Percentiles rank a stretch among this genome's conserved stretches.
Conservation (phyloP, 2,797 vertebrate species). For the Poecilia gillii region DNA sequence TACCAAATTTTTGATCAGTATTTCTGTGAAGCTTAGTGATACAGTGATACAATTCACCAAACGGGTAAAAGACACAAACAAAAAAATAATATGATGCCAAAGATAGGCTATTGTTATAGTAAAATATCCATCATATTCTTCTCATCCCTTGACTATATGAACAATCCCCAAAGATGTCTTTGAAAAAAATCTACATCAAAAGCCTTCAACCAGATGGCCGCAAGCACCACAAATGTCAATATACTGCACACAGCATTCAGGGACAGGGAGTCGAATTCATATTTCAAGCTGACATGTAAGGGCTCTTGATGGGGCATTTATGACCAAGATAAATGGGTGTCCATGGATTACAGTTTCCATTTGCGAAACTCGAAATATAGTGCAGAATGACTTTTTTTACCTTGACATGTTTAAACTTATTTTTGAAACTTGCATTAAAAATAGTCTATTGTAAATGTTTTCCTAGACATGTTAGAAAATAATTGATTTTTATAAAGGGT, state of each 20-base stretch:
- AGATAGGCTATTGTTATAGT: conserved; percentile 48
- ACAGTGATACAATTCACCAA: conserved; percentile 56
- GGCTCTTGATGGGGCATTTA: conserved; percentile 69
- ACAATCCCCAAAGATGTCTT: conserved; percentile 55
- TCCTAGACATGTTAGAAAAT: background rate
- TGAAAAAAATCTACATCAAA: conserved; percentile 69
- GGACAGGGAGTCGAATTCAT: conserved; percentile 72
- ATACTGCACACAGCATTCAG: conserved; percentile 60
- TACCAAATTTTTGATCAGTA: conserved; percentile 57
- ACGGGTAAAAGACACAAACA: conserved; percentile 44
- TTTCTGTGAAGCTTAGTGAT: conserved; percentile 38
- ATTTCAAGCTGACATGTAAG: conserved; percentile 69
- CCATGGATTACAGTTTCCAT: conserved; percentile 51
- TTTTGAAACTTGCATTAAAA: conserved; percentile 5
- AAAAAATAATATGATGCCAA: conserved; percentile 59
- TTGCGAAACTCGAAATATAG: conserved; percentile 36
- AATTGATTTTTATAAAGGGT: background rate
- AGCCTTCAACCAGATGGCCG: conserved; percentile 52
- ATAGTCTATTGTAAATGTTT: background rate
- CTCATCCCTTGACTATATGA: conserved; percentile 50
- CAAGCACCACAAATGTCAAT: conserved; percentile 58
- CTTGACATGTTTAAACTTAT: conserved; percentile 2
- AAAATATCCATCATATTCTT: conserved; percentile 68
- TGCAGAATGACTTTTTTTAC: conserved; percentile 33
- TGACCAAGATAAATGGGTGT: conserved; percentile 72